Evolutionary conservation across 1,140 invertebrate genomes (phyloP).

Genomic region (Campoletis sonorensis): DNA sequence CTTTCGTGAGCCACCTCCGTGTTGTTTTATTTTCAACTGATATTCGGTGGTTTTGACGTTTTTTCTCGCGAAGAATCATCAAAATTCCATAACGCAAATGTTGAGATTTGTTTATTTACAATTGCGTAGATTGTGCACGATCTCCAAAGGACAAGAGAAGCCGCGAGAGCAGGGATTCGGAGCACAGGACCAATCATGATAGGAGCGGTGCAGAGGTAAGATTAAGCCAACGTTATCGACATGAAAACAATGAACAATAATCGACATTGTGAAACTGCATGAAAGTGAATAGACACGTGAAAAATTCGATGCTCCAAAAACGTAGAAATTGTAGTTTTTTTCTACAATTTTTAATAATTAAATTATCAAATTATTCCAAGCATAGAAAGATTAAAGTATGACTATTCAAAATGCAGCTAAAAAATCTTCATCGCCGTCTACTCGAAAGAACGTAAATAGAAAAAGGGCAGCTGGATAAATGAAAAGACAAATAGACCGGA

Average conservation of each 20-base stretch:
- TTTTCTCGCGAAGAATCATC: not conserved
- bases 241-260: conserved; percentile 26
- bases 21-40: not conserved
- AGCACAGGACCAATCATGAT: conserved; percentile 91
- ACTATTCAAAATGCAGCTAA: too few relatives aligned
- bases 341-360: too few relatives aligned
- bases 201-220: conserved; percentile 86
- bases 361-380: too few relatives aligned
- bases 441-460: not conserved
- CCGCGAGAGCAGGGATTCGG: conserved; percentile 85
- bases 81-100: not conserved
- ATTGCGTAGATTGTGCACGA: conserved; percentile 83
- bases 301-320: not conserved
- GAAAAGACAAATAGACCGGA: conserved; percentile 12
- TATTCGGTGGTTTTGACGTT: not conserved
- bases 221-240: conserved; percentile 28
- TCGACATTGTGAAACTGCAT: too few relatives aligned
- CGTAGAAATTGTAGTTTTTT: too few relatives aligned
- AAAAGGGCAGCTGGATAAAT: conserved; percentile 41
- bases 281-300: not conserved
- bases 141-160: conserved; percentile 90
- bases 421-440: too few relatives aligned
- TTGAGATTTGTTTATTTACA: not conserved
- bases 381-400: too few relatives aligned
- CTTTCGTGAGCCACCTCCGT: too few relatives aligned